Evolutionary conservation across 2,113 vertebrate genomes (phyloP).

Genomic region (Eulemur rufifrons): DNA sequence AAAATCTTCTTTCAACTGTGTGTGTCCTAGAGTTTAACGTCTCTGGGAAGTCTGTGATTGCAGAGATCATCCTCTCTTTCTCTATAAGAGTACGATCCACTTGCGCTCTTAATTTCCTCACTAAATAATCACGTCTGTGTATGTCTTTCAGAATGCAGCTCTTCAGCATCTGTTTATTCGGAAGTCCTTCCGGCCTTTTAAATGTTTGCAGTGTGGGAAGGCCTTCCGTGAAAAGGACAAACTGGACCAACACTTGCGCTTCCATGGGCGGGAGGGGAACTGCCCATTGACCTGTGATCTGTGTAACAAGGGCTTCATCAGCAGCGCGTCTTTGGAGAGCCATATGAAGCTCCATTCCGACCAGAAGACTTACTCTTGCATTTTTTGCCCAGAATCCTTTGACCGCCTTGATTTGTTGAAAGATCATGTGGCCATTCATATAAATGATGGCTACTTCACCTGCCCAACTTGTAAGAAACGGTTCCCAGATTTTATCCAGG

Average conservation of each 20-base stretch:
- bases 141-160: constrained; percentile 93
- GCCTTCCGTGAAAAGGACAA: constrained; percentile 98
- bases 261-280: constrained; percentile 93
- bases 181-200: constrained; percentile 97
- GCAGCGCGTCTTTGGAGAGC: constrained; percentile 91
- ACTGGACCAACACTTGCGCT: constrained; percentile 95
- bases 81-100: neutral
- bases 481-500: constrained; percentile 98
- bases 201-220: constrained; percentile 97
- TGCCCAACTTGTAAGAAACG: constrained; percentile 98
- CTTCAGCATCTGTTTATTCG: constrained; percentile 98
- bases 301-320: constrained; percentile 96
- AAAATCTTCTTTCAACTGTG: neutral
- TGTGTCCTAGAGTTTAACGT: neutral
- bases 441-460: constrained; percentile 92
- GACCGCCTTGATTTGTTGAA: constrained; percentile 95
- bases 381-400: constrained; percentile 94
- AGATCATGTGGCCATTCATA: constrained; percentile 93
- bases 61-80: neutral
- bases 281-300: constrained; percentile 95
- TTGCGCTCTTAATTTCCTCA: neutral
- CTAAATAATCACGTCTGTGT: neutral
- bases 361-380: constrained; percentile 95
- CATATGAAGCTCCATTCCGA: constrained; percentile 96
- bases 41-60: neutral